Base-by-base conservation (phyloP, 2,113 vertebrate species). In the Heterochromis multidens region DNA sequence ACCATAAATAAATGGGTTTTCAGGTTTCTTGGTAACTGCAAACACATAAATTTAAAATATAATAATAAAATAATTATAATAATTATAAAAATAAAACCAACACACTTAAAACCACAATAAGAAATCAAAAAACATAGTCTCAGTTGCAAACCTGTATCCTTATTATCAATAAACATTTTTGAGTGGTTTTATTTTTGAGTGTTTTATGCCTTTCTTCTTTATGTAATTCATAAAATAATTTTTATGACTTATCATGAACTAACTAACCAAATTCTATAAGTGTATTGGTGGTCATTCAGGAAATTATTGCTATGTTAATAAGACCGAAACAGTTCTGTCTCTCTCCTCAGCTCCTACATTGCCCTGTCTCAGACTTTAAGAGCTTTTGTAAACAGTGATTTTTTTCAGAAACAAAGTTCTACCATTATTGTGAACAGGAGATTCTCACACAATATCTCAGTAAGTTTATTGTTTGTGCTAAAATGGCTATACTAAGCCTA, bases 1-100 rank as follows among this genome's bases (percentile, higher is more conserved):
- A 96, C 95, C 93, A 57, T 96, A 96, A 77, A 90, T 63, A 49
- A 96, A 96, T 49, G 92, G 93, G 56, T 95, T 88, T 82, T 92
- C 80, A 61, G 37, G 83, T 52, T 86, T 31, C 5, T 90, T 77
- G 25, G 4, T 58, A 60, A 89, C 95, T 95, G 61, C 33, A 29
- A 83, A 89, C 12, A 80, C 4, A 17, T n/a, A n/a, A n/a, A n/a
- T n/a, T n/a, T n/a, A n/a, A n/a, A n/a, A n/a, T n/a, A n/a, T n/a
- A n/a, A n/a, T n/a, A n/a, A n/a, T n/a, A n/a, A n/a, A n/a, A n/a
- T n/a, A n/a, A n/a, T n/a, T n/a, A n/a, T n/a, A n/a, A n/a, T n/a
- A n/a, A n/a, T n/a, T n/a, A n/a, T n/a, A n/a, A n/a, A 16, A 33
- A 16, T 2, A 62, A n/a, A 70, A 81, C 16, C 3, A 29, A 74